Evolutionary conservation across 2,888 invertebrate species (phyloP).

Genomic region (Ophonus ardosiacus): DNA sequence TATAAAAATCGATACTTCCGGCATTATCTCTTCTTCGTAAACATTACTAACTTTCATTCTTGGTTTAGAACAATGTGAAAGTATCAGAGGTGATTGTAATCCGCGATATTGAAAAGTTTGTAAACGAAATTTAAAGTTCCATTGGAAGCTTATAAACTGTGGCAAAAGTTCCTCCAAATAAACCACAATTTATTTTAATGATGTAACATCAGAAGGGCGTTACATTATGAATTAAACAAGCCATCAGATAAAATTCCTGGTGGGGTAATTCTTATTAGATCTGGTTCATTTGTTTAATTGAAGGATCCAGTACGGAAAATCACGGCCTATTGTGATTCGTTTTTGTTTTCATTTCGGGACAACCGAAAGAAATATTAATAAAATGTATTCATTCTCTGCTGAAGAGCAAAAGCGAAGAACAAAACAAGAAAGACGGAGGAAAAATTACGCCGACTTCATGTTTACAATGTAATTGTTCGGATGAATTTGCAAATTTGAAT

Average conservation of each 20-base stretch:
- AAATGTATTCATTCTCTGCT: conserved; percentile 23
- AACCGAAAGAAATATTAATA: conserved; percentile 21
- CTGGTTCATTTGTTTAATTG: conserved; percentile 41
- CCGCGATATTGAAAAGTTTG: conserved; percentile 22
- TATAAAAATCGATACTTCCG: neutral
- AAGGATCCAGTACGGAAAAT: conserved; percentile 10
- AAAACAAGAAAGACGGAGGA: conserved; percentile 1
- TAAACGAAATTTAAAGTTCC: conserved; percentile 35
- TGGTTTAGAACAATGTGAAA: neutral
- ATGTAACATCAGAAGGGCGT: conserved; percentile 3
- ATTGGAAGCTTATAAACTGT: neutral
- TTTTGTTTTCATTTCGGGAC: neutral
- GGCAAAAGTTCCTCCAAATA: neutral
- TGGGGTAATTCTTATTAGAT: conserved; percentile 18
- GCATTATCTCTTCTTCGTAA: neutral
- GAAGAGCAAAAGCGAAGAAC: conserved; percentile 1
- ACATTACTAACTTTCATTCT: neutral
- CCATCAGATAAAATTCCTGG: conserved; percentile 14
- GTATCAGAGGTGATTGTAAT: neutral
- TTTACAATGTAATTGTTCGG: conserved; percentile 42
- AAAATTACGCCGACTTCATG: conserved; percentile 16
- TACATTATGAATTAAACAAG: conserved; percentile 14
- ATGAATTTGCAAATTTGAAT: conserved; percentile 38
- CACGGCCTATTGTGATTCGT: conserved; percentile 27
- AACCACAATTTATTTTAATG: conserved; percentile 45